Evolutionary conservation across 1,140 invertebrate species (phyloP).

Genomic region (Proctacanthus coquilletti): DNA sequence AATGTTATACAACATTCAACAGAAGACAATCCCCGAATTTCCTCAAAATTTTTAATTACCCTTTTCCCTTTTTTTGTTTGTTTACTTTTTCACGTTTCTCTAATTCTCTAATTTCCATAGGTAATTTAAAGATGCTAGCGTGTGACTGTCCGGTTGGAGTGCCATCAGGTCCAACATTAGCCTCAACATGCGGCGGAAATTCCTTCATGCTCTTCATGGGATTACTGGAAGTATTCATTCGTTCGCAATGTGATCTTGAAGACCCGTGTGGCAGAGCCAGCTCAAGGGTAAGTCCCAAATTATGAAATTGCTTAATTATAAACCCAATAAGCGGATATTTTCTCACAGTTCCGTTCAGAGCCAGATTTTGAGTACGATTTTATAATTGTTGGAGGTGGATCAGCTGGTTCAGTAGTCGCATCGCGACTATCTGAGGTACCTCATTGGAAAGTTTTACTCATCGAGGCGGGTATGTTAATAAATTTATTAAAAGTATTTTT

Average conservation of each 20-base stretch:
- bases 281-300: slow-evolving; percentile 17
- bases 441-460: slow-evolving; percentile 58
- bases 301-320: not conserved
- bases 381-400: slow-evolving; percentile 76
- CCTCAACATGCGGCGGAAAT: slow-evolving; percentile 61
- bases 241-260: slow-evolving; percentile 68
- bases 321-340: slow-evolving; percentile 2
- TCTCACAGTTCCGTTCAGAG: slow-evolving; percentile 35
- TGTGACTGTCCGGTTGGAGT: slow-evolving; percentile 60
- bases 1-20: too few species aligned
- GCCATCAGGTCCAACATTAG: slow-evolving; percentile 56
- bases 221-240: slow-evolving; percentile 62
- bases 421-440: slow-evolving; percentile 63
- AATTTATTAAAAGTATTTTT: too few species aligned
- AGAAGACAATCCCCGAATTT: too few species aligned
- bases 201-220: slow-evolving; percentile 79
- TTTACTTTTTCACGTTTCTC: too few species aligned
- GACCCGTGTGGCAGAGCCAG: slow-evolving; percentile 60
- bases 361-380: slow-evolving; percentile 63
- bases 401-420: slow-evolving; percentile 67
- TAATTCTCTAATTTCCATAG: too few species aligned
- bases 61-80: too few species aligned
- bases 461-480: slow-evolving; percentile 55
- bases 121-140: slow-evolving; percentile 20
- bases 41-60: too few species aligned